These are phyloP conservation scores for Thumatha senex DNA, from an alignment of 2,888 invertebrate species.

Conservation along the genomic window DNA sequence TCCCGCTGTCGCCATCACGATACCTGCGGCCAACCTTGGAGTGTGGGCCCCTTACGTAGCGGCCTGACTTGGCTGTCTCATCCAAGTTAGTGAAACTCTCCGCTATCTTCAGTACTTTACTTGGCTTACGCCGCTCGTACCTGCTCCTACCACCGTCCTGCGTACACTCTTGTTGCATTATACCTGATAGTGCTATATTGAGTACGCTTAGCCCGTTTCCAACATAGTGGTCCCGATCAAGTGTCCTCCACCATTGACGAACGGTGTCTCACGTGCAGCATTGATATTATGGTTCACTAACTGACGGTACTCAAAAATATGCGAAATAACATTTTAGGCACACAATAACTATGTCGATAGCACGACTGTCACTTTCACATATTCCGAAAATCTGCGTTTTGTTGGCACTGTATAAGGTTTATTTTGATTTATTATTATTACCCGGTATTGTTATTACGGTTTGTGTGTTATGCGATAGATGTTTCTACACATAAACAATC, in stretches of 20 bases:
- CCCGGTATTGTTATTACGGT: conserved; percentile 53
- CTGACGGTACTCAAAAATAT: conserved; percentile 69
- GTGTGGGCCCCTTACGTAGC: conserved; percentile 74
- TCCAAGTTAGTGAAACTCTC: conserved; percentile 82
- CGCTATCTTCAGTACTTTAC: conserved; percentile 79
- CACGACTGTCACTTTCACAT: conserved; percentile 77
- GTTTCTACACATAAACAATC: conserved; percentile 64
- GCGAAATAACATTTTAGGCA: conserved; percentile 69
- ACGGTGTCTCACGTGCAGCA: conserved; percentile 55
- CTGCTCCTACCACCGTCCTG: conserved; percentile 66
- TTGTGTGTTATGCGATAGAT: conserved; percentile 57
- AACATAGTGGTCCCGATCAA: conserved; percentile 67
- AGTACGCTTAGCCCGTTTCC: conserved; percentile 70
- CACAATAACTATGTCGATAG: conserved; percentile 67
- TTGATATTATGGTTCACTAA: conserved; percentile 55
- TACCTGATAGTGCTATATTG: conserved; percentile 60
- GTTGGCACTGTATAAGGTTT: conserved; percentile 47
- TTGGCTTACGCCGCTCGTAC: conserved; percentile 76
- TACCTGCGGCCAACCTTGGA: conserved; percentile 67
- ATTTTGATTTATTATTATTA: conserved; percentile 40
- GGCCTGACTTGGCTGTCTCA: conserved; percentile 74
- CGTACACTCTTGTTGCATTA: conserved; percentile 78
- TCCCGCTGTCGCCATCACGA: conserved; percentile 56
- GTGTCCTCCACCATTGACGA: conserved; percentile 62
- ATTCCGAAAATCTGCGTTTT: conserved; percentile 51